Evolutionary conservation across 1,140 invertebrate species (phyloP), one percentile per base, ranked within the genome.

Genomic region (Gonioctena quinquepunctata): DNA sequence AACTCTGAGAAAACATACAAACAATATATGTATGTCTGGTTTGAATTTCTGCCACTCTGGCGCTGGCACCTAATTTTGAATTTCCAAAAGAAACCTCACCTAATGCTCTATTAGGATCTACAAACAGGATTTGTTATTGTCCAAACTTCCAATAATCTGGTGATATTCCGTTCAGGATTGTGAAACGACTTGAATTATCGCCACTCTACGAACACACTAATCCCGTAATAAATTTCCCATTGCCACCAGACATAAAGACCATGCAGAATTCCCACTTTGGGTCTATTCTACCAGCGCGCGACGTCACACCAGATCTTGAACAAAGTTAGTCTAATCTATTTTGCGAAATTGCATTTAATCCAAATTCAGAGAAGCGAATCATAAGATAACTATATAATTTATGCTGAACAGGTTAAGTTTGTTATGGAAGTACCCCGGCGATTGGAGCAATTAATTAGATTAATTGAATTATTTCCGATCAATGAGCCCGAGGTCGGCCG

Each of bases 391-490:
- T 54, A 28, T 68, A 61, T 63, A 69, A 69, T 62, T 69, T 64
- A 69, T 69, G 68, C 49, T 25, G 59, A 56, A 19, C 21, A 69
- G 60, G 68, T 69, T 69, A 63, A 69, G 50, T 64, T 64, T 63
- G 68, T 52, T 63, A 56, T 63, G 48, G 54, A 56, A 69, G 50
- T 63, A 18, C 19, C 49, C 48, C 28, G 50, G 60, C 67, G 56
- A 69, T 72, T 63, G 52, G 50, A 63, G 63, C 63, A 70, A 73
- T 73, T 73, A 73, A 73, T 73, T 69, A 73, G 57, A 70, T 70
- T 70, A 73, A 73, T 73, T 73, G 71, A 73, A 73, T 73, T 69
- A 73, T 69, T 73, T 74, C 72, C 72, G 69, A 74, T 74, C 69
- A 57, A 68, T 71, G 66, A 71, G 61, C 67, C 56, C 16, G 11